Base-by-base conservation (phyloP, 2,888 invertebrate genomes). In the Orthosia gracilis region DNA sequence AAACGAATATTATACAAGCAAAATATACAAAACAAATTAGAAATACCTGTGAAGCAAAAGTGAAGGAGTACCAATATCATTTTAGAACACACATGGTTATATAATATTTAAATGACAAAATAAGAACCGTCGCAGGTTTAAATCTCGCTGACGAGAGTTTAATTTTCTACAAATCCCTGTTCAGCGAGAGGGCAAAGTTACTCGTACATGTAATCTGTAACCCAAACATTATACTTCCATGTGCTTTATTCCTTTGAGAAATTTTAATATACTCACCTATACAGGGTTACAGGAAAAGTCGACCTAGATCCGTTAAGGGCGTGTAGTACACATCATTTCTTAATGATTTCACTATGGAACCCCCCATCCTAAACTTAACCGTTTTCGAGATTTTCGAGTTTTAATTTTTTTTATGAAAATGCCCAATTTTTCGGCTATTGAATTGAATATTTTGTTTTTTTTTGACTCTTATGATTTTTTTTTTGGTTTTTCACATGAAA, bases 131-230 rank as follows among this genome's bases (percentile, higher is more conserved):
- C 66, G 59, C 57, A 17, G 21, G 26, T 65, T 78, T 74, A 67
- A 79, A 63, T 74, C 74, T 67, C 80, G 74, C 78, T 80, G 80
- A 75, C 76, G 69, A 13, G 26, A 79, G 80, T 79, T 76, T 79
- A 80, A 79, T 79, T 76, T 80, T 76, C 61, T 58, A 31, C 65
- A 59, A 75, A 75, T 80, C 80, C 76, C 69, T 13, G 54, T 65
- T 69, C 26, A 13, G 65, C 2, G 45, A 5, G 57, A 69, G 61
- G 65, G 69, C 4, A 69, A 58, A 69, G 61, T 79, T 66, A 63
- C 67, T 73, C 66, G 26, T 62, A 40, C 40, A 40, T 40, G n/a
- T 75, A 78, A 80, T 78, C 78, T 59, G 47, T 45, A 62, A 66
- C 65, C 49, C 80, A 76, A 80, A 76, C 57, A 76, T 54, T 55